Evolutionary conservation across 2,888 invertebrate species (phyloP).

Genomic region (Drosophila testacea): DNA sequence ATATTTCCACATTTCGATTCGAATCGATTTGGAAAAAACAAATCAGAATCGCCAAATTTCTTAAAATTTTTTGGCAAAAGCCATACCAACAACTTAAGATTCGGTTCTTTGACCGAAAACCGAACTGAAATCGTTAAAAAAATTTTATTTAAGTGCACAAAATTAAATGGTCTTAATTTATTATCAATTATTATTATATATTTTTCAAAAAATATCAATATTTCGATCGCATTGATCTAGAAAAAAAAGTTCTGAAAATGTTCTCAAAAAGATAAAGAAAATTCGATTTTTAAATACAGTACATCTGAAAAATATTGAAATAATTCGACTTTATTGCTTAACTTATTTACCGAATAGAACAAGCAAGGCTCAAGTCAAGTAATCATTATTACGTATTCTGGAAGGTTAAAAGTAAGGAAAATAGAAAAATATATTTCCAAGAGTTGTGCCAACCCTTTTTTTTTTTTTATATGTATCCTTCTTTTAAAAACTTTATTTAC

Average conservation of each 20-base stretch:
- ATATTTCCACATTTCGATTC: background rate
- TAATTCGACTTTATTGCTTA: conserved; percentile 1
- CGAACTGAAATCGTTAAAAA: background rate
- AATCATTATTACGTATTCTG: background rate
- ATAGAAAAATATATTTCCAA: background rate
- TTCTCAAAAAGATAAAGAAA: background rate
- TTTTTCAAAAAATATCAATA: too few species aligned
- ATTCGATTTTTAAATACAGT: background rate
- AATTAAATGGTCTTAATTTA: too few species aligned
- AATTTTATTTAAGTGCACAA: too few species aligned
- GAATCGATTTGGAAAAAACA: background rate
- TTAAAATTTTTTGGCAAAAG: too few species aligned
- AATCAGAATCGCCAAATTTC: background rate
- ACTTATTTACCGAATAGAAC: background rate
- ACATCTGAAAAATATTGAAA: background rate
- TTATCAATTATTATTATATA: too few species aligned
- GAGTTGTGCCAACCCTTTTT: background rate
- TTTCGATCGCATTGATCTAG: too few species aligned
- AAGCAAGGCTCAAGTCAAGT: background rate
- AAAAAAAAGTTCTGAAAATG: too few species aligned
- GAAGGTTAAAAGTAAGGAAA: too few species aligned
- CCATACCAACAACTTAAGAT: too few species aligned
- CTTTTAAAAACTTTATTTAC: too few species aligned
- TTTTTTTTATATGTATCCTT: background rate
- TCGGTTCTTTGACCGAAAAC: background rate